These are phyloP conservation scores for Periphyllus acericola DNA, from an alignment of 2,888 invertebrate genomes.

Conservation along the genomic window DNA sequence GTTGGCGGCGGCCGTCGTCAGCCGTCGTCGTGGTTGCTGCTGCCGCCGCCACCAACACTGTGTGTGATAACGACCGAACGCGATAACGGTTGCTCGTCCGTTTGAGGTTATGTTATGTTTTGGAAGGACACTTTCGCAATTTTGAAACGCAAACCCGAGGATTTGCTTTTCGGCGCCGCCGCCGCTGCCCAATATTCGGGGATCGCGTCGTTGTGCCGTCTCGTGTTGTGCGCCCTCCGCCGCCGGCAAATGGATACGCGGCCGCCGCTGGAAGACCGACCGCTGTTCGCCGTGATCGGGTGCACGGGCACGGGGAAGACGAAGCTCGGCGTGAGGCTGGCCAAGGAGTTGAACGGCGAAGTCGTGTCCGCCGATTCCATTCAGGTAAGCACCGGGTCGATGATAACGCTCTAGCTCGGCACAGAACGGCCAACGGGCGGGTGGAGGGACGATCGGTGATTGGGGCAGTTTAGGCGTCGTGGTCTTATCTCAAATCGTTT, in stretches of 20 bases:
- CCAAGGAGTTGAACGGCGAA: conserved; percentile 85
- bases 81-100: conserved; percentile 3
- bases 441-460: too few species aligned
- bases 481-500: too few species aligned
- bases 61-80: not conserved
- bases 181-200: not conserved
- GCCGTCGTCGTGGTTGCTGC: not conserved
- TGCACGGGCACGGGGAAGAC: conserved; percentile 98
- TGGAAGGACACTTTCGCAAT: not conserved
- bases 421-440: too few species aligned
- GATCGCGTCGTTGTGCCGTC: too few species aligned
- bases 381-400: conserved; percentile 77
- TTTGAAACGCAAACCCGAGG: conserved; percentile 7
- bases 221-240: not conserved
- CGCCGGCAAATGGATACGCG: conserved; percentile 59
- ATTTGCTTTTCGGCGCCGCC: not conserved
- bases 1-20: not conserved
- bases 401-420: too few species aligned
- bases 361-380: conserved; percentile 98
- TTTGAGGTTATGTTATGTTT: conserved; percentile 56
- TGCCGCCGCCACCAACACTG: not conserved
- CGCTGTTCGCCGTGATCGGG: conserved; percentile 90
- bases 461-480: too few species aligned
- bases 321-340: conserved; percentile 91
- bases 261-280: conserved; percentile 67